Conservation (phyloP, 2,888 invertebrate species). For the Temnothorax ravouxi region DNA sequence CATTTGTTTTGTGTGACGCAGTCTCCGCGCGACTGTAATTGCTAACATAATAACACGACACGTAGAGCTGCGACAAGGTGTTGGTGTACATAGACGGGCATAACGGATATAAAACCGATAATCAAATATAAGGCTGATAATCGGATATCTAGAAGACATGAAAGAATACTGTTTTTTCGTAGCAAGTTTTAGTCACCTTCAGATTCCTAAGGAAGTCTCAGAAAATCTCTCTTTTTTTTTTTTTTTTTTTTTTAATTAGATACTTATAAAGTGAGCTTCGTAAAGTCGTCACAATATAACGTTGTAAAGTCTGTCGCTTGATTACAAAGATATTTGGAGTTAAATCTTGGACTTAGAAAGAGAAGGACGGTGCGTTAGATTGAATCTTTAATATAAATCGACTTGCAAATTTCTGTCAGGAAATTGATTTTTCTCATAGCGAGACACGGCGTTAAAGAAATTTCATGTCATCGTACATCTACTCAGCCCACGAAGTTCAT, state of each 20-base stretch:
- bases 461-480: not conserved
- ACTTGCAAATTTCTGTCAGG: not conserved
- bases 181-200: not conserved
- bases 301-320: not conserved
- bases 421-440: not conserved
- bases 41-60: slow-evolving; percentile 4
- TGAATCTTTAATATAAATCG: not conserved
- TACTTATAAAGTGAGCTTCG: not conserved
- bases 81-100: not conserved
- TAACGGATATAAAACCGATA: not conserved
- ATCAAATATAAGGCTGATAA: not conserved
- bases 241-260: not conserved
- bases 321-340: not conserved
- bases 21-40: slow-evolving; percentile 10
- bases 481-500: not conserved
- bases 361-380: not conserved
- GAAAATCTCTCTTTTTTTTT: not conserved
- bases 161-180: not conserved
- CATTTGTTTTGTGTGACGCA: slow-evolving; percentile 27
- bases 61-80: not conserved
- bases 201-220: not conserved
- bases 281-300: not conserved
- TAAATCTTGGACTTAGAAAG: not conserved
- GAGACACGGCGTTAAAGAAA: not conserved
- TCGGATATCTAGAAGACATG: not conserved